phyloP scores from a whole-genome alignment of 2,797 vertebrate species.

The Siniperca undulata region DNA sequence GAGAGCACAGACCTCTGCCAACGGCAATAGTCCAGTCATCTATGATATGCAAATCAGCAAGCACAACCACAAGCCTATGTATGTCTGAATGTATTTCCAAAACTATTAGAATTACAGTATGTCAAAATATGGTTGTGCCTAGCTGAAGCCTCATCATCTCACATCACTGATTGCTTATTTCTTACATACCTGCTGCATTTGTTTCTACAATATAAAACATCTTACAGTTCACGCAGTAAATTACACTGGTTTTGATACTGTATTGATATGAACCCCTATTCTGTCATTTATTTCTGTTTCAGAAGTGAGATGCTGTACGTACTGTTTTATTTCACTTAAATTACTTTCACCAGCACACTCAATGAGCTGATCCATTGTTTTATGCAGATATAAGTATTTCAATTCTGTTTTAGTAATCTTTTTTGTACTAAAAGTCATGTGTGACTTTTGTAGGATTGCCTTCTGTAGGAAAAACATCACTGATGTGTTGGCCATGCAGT shows the following conservation, averaged over 20 bases:
- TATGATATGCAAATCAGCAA: no score
- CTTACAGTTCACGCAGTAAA: background rate
- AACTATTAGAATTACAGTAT: no score
- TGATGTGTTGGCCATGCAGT: background rate
- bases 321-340: constrained; percentile 1
- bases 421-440: background rate
- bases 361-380: background rate
- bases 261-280: background rate
- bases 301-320: background rate
- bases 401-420: constrained; percentile 3
- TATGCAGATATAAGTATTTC: background rate
- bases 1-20: no score
- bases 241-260: background rate
- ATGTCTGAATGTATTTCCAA: no score
- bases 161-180: no score
- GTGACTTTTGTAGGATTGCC: background rate
- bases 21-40: no score
- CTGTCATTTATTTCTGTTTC: background rate
- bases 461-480: background rate
- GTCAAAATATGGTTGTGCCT: no score
- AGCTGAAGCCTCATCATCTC: no score
- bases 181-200: no score
- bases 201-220: background rate
- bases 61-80: no score
- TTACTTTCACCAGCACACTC: background rate